Base-by-base conservation (phyloP, 1,140 invertebrate genomes). In the Trissolcus basalis region DNA sequence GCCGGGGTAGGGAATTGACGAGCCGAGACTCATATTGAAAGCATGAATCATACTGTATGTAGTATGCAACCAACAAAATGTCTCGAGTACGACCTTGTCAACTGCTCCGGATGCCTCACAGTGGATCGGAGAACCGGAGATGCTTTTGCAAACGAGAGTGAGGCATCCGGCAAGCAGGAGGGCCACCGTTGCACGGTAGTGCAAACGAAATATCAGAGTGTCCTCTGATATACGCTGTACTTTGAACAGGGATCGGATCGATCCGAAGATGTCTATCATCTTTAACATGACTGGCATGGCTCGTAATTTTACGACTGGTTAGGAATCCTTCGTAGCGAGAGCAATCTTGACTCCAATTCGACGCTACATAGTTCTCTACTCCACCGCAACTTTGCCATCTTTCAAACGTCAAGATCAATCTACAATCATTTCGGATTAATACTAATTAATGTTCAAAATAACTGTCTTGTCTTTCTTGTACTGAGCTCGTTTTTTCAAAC, bases 41-140 rank as follows among this genome's bases (percentile, higher is more conserved):
- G 90, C 90, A 67, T 88, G 88, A 36, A 90, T 89, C 78, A 92
- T 90, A 33, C 90, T 91, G 85, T 93, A 93, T 1, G 92, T 93
- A 16, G 92, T 92, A 61, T 92, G 91, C 35, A 94, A 91, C 93
- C 93, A 94, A 86, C 93, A 94, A 84, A 92, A 93, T 11, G 92
- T 92, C 85, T 94, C 92, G 44, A 93, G 88, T 8, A 92, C 91
- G 54, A 89, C 89, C 73, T 90, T 90, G 69, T 91, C 90, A 32
- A 93, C 90, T 50, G 91, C 90, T 48, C 90, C 90, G 56, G 86
- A 85, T 53, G 90, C 87, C 58, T 91, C 89, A 82, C 91, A 92
- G 70, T 92, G 90, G 53, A 93, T 92, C 0, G 92, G 92, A 65
- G 91, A 91, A 10, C 91, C 91, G 12, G 90, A 90, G 67, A 91